A percentile compares a stretch with the other conserved stretches of the same genome.
These are phyloP conservation scores for Dorcus parallelipipedus DNA, from an alignment of 2,888 invertebrate genomes.

Conservation along the genomic window DNA sequence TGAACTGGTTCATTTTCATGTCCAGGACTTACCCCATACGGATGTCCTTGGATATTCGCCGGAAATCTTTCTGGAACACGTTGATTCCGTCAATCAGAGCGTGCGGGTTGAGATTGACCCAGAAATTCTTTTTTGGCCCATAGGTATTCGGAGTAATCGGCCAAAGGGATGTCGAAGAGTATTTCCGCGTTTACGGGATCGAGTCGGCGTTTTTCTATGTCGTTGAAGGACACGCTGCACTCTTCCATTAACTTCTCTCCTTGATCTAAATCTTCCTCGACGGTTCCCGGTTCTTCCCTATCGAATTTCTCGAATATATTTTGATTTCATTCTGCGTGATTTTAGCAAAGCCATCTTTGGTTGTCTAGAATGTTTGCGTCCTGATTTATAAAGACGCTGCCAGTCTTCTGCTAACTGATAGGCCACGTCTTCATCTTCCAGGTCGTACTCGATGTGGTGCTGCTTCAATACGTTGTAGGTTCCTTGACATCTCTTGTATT, in stretches of 20 bases:
- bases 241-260: conserved; percentile 71
- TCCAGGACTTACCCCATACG: conserved; percentile 69
- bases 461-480: conserved; percentile 70
- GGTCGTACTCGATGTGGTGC: conserved; percentile 61
- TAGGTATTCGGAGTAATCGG: conserved; percentile 75
- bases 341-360: conserved; percentile 83
- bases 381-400: conserved; percentile 67
- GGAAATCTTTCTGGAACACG: conserved; percentile 73
- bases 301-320: conserved; percentile 69
- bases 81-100: conserved; percentile 83
- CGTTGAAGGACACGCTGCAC: conserved; percentile 62
- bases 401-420: conserved; percentile 64
- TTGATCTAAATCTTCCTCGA: conserved; percentile 72
- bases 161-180: conserved; percentile 81
- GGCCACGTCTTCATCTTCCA: conserved; percentile 57
- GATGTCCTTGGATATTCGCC: conserved; percentile 67
- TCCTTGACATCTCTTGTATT: conserved; percentile 72
- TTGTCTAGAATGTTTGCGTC: conserved; percentile 66
- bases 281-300: conserved; percentile 73
- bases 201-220: conserved; percentile 63
- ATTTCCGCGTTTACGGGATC: conserved; percentile 72
- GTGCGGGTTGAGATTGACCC: conserved; percentile 84
- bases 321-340: conserved; percentile 74
- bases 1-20: conserved; percentile 84
- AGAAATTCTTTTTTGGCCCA: conserved; percentile 64